phyloP scores from a whole-genome alignment of 2,113 vertebrate species.

The Oenanthe oenanthe region DNA sequence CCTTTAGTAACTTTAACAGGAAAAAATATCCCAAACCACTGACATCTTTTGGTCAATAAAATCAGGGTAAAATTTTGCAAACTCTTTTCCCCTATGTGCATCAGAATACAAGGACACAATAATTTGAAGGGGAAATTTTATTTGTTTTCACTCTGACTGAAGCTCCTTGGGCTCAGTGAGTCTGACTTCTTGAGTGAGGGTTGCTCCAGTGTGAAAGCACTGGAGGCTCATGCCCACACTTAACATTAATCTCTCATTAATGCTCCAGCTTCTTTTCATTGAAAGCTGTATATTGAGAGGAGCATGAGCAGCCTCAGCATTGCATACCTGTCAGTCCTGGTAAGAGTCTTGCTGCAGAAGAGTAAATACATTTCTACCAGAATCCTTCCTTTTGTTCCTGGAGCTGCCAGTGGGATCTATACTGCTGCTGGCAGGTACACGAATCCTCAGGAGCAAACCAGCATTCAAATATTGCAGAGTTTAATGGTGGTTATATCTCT shows the following conservation, averaged over 20 bases:
- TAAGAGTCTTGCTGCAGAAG: not conserved
- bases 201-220: not conserved
- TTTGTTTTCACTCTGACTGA: not conserved
- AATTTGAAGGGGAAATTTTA: not conserved
- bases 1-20: not conserved
- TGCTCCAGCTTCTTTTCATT: not conserved
- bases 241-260: not conserved
- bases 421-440: not conserved
- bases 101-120: not conserved
- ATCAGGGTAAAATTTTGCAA: not conserved
- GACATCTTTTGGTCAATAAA: not conserved
- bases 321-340: not conserved
- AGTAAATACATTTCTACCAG: not conserved
- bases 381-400: not conserved
- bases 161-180: not conserved
- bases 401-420: not conserved
- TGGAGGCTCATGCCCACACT: not conserved
- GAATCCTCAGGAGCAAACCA: not conserved
- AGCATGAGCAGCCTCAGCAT: not conserved
- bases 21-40: not conserved
- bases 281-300: not conserved
- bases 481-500: not conserved
- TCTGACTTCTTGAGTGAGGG: not conserved
- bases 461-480: not conserved
- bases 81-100: not conserved